Evolutionary conservation across 2,888 invertebrate species (phyloP), one percentile per base, ranked within the genome.

Genomic region (Eupithecia exiguata): DNA sequence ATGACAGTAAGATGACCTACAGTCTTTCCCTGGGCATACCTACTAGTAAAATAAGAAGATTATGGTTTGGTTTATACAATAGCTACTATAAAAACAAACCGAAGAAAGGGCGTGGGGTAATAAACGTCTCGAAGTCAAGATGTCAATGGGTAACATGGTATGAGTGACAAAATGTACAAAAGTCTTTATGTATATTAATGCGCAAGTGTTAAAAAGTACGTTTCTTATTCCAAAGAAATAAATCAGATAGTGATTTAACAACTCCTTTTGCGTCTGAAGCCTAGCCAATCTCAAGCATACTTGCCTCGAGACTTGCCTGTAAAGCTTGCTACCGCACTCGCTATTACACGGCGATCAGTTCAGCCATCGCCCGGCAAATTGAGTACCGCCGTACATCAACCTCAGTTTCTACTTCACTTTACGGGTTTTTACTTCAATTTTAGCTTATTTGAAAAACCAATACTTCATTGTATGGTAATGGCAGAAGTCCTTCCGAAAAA

Each of bases 321-420:
- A 65, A 69, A 77, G 68, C 74, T 84, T 82, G 81, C 81, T 82
- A 75, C 79, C 78, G 70, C 82, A 66, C 61, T 43, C 73, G 70
- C 73, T 73, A 80, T 82, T 81, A 81, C 78, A 78, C 77, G 74
- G 76, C 71, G 72, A 75, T 78, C 75, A 74, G 73, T 72, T 77
- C 75, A 75, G 76, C 74, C 78, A 81, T 78, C 75, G 77, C 69
- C 78, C 80, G 77, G 80, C 76, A 79, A 82, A 82, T 83, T 82
- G 79, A 82, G 80, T 70, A 75, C 80, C 80, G 81, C 21, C 53
- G 21, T 53, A 53, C 66, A 71, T 71, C 36, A 68, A 69, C 68
- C 30, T 30, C 6, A 5, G 18, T 14, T n/a, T n/a, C n/a, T n/a
- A n/a, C n/a, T n/a, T n/a, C 16, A 21, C 21, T 21, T n/a, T 53